Evolutionary conservation across 2,888 invertebrate species (phyloP), one percentile per base, ranked within the genome.

Genomic region (Rhagonycha fulva): DNA sequence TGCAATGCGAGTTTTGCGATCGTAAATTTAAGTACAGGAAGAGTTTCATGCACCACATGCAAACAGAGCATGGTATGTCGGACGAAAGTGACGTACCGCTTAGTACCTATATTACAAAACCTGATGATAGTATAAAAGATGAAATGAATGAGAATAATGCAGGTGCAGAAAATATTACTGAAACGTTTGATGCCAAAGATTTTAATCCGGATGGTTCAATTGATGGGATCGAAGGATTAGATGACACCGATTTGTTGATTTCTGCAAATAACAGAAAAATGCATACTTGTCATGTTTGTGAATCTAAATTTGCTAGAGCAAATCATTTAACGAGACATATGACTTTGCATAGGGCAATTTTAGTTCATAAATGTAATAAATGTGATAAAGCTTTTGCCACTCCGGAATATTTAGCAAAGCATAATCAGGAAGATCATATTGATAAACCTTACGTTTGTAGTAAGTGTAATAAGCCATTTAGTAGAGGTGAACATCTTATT

Each of bases 1-100:
- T 88, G 85, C 86, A 87, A 81, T 88, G 88, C 81, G 88, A 88
- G 79, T 88, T 87, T 80, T 88, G 88, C 79, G 88, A 88, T 81
- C 83, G 88, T 68, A 87, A 87, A 81, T 88, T 88, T 80, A 88
- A 88, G 77, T 88, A 88, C 77, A 84, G 84, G 73, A 88, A 88
- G 80, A 88, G 88, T 79, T 88, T 87, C 76, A 81, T 84, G 47
- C 88, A 88, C 79, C 88, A 88, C 77, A 87, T 88, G 86, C 85
- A 86, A 77, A 83, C 83, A 0, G 88, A 88, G 80, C 88, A 88
- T 80, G 88, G 87, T 9, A 86, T 88, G 82, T 86, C 86, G 0
- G 87, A 84, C 70, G 83, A 87, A 72, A 85, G 83, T 79, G 86
- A 86, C 72, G 82, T 81, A 32, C 80, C 81, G 30, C 71, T 82